Conservation (phyloP, 2,888 invertebrate genomes). For the Spilosoma lubricipeda region DNA sequence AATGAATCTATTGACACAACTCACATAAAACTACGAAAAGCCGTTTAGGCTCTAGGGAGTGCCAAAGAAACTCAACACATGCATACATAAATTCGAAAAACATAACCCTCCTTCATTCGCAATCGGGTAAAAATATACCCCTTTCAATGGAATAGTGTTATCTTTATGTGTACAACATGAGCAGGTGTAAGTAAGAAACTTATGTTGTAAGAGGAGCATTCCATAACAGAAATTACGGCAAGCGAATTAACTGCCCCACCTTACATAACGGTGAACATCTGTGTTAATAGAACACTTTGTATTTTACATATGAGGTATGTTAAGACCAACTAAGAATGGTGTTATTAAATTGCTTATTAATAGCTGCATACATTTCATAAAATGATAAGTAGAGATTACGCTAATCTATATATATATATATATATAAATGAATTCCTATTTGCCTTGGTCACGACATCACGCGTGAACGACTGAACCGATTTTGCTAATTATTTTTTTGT, state of each 20-base stretch:
- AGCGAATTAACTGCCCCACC: conserved; percentile 66
- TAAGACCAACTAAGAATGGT: conserved; percentile 40
- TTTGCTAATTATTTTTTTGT: too few relatives aligned
- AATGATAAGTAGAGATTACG: conserved; percentile 28
- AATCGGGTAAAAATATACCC: neutral
- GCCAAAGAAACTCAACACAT: too few relatives aligned
- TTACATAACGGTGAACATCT: conserved; percentile 80
- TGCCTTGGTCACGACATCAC: too few relatives aligned
- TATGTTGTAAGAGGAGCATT: conserved; percentile 56
- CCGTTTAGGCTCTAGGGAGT: too few relatives aligned
- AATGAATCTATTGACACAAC: too few relatives aligned
- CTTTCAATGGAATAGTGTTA: conserved; percentile 31
- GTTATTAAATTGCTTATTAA: conserved; percentile 35
- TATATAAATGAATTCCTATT: too few relatives aligned
- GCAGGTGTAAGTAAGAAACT: conserved; percentile 9
- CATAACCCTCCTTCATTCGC: too few relatives aligned
- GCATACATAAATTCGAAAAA: too few relatives aligned
- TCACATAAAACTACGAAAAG: too few relatives aligned
- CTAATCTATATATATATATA: too few relatives aligned
- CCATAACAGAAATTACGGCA: conserved; percentile 64
- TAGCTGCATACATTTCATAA: conserved; percentile 21
- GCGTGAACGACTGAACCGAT: too few relatives aligned
- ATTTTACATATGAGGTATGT: conserved; percentile 55
- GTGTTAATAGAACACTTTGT: conserved; percentile 77
- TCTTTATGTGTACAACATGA: conserved; percentile 37